Conservation (phyloP, 2,888 invertebrate genomes). For the Chaetogeoica ovagalla region DNA sequence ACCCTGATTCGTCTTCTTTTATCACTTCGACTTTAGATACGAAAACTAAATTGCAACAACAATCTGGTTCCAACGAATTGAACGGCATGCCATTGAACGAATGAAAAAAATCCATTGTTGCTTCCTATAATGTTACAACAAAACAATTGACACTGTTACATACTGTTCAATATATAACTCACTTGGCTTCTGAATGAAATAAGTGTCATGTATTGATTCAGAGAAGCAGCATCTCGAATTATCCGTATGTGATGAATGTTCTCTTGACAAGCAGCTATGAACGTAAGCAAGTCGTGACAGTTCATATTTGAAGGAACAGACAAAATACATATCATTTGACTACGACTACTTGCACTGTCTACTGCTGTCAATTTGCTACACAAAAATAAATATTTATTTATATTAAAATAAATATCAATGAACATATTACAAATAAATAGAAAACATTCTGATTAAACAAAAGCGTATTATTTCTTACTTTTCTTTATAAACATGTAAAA, state of each 20-base stretch:
- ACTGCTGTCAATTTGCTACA: constrained; percentile 74
- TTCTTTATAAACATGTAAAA: constrained; percentile 95
- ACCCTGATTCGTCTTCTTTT: constrained; percentile 68
- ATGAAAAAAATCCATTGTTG: constrained; percentile 88
- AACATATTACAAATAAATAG: constrained; percentile 39
- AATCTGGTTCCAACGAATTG: constrained; percentile 89
- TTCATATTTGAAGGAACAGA: constrained; percentile 89
- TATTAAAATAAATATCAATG: constrained; percentile 6
- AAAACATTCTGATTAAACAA: neutral
- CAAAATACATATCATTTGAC: constrained; percentile 83
- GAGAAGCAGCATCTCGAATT: constrained; percentile 80
- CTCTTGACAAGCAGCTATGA: constrained; percentile 89
- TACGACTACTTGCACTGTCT: constrained; percentile 69
- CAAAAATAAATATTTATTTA: constrained; percentile 55
- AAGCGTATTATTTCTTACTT: constrained; percentile 68
- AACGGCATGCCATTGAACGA: constrained; percentile 91
- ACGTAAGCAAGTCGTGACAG: constrained; percentile 89
- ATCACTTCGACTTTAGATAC: constrained; percentile 90
- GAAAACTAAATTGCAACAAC: constrained; percentile 91
- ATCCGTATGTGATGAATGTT: constrained; percentile 90
- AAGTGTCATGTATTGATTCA: constrained; percentile 97
- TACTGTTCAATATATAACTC: neutral
- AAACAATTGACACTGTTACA: neutral
- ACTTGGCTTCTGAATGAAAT: constrained; percentile 69
- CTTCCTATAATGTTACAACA: constrained; percentile 63